phyloP scores from a whole-genome alignment of 2,888 invertebrate species.

The Lissonota sp. region DNA sequence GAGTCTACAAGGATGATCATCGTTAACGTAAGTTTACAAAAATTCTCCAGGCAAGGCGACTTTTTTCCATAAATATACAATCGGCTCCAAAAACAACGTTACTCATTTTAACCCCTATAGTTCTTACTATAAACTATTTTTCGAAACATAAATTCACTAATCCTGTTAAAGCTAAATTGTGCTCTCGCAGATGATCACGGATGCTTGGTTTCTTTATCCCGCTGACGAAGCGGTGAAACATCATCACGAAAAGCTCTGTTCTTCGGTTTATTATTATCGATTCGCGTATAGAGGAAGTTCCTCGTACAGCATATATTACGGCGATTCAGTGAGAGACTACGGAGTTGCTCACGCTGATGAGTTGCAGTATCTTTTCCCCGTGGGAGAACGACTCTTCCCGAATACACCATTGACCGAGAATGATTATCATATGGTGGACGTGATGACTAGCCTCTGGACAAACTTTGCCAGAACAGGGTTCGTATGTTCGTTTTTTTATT shows the following conservation, averaged over 20 bases:
- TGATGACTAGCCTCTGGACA: constrained; percentile 89
- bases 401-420: constrained; percentile 85
- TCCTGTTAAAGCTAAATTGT: too few relatives aligned
- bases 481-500: background rate
- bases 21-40: constrained; percentile 85
- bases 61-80: too few relatives aligned
- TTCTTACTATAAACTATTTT: constrained; percentile 11
- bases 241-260: constrained; percentile 81
- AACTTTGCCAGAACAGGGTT: constrained; percentile 91
- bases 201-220: constrained; percentile 89
- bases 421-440: constrained; percentile 87
- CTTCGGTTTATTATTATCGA: constrained; percentile 88
- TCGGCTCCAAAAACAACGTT: too few relatives aligned
- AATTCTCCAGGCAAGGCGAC: too few relatives aligned
- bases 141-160: background rate
- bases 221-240: constrained; percentile 87
- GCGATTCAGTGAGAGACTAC: constrained; percentile 87
- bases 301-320: constrained; percentile 90
- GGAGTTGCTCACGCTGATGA: constrained; percentile 94
- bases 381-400: constrained; percentile 86
- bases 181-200: constrained; percentile 88
- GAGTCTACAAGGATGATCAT: constrained; percentile 84
- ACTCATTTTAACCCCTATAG: background rate
- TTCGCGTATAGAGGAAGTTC: constrained; percentile 88
- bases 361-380: constrained; percentile 91